A percentile compares a stretch with the other conserved stretches of the same genome.
These are phyloP conservation scores for Drosophila helvetica DNA, from an alignment of 2,888 invertebrate species.

Conservation along the genomic window DNA sequence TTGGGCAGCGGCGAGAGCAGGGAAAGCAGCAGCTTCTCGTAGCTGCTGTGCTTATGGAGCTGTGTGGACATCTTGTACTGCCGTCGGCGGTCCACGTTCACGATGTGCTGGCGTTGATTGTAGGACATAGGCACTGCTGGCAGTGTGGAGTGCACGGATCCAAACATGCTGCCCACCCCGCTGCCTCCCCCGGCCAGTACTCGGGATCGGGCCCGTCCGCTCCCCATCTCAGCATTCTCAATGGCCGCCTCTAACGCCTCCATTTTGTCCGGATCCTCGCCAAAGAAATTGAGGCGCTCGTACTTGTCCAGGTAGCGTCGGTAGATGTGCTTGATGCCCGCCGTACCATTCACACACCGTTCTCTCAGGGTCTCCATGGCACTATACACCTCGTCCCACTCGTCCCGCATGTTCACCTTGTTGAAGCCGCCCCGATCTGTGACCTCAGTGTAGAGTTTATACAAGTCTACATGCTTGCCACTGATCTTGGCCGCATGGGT, in stretches of 20 bases:
- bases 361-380: conserved; percentile 90
- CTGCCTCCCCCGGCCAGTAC: conserved; percentile 84
- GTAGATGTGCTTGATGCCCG: conserved; percentile 93
- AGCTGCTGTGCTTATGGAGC: conserved; percentile 89
- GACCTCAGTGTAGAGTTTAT: conserved; percentile 95
- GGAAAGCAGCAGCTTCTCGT: conserved; percentile 94
- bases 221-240: conserved; percentile 87
- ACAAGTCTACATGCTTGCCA: conserved; percentile 96
- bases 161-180: conserved; percentile 83
- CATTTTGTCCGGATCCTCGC: conserved; percentile 92
- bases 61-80: conserved; percentile 88
- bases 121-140: conserved; percentile 88
- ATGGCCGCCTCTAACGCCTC: conserved; percentile 86
- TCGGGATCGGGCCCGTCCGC: conserved; percentile 87
- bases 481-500: conserved; percentile 90
- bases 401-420: conserved; percentile 96
- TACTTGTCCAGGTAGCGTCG: conserved; percentile 93
- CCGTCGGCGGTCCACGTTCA: conserved; percentile 87
- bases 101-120: conserved; percentile 91
- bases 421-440: conserved; percentile 96
- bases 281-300: conserved; percentile 94
- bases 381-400: conserved; percentile 93
- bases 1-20: conserved; percentile 98
- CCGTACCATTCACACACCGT: conserved; percentile 94
- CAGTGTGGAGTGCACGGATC: conserved; percentile 54